Base-by-base conservation (phyloP, 2,797 vertebrate genomes). In the Threskiornis aethiopicus region DNA sequence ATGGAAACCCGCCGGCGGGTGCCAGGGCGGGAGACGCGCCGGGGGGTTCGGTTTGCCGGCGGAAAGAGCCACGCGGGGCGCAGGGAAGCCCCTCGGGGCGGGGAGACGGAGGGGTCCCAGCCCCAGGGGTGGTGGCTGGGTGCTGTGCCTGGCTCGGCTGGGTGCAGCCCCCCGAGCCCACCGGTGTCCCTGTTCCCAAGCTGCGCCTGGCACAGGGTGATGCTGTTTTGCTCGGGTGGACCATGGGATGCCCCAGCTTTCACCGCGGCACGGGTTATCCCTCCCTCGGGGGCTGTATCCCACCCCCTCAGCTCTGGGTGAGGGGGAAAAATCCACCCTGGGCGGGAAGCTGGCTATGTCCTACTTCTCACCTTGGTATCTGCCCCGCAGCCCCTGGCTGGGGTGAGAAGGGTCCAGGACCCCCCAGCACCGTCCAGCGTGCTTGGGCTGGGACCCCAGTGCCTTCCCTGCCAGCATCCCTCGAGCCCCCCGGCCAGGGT, bases 401-500 rank as follows among this genome's bases (percentile, higher is more conserved):
- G 46, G 31, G 31, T 22, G 31, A 42, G 42, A 16, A 37, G 55
- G 41, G 55, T n/a, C 41, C 5, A 1, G 79, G 21, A 26, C 31
- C 19, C 28, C 46, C 46, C 47, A 42, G 42, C 42, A 42, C 21
- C 25, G 4, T 13, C 26, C 21, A 1, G 16, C 16, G 62, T n/a
- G 46, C 14, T 44, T 5, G 6, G 65, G 73, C 10, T 58, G 55
- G 21, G 33, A 35, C 33, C 37, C 31, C 44, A 29, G 47, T 8
- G 20, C 16, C 44, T 41, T 20, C 26, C 17, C n/a, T 28, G 11
- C 29, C n/a, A 14, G 24, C 41, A 18, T 5, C 61, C 13, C 21
- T 20, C 2, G 4, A 66, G 13, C 33, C 25, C 29, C 41, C 42
- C 1, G 2, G 8, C n/a, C 20, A 8, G 16, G 29, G 12, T n/a